phyloP scores from a whole-genome alignment of 1,140 invertebrate genomes.

The Frieseomelitta varia region DNA sequence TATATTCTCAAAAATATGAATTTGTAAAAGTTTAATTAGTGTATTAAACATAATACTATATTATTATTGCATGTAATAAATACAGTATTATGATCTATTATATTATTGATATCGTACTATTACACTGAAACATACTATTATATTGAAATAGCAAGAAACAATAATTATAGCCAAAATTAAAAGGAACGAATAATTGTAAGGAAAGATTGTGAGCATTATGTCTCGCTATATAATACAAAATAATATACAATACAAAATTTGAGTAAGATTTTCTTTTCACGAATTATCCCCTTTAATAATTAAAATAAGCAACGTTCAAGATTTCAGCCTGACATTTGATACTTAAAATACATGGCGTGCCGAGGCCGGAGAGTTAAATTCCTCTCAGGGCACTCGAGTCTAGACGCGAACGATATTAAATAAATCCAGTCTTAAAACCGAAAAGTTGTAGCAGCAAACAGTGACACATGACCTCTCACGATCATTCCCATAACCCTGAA shows the following conservation, averaged over 20 bases:
- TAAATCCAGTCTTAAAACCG: conserved; percentile 38
- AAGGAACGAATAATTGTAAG: too few species aligned
- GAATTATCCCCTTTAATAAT: not conserved
- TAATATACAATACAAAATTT: not conserved
- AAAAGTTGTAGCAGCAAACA: conserved; percentile 32
- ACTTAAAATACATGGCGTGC: not conserved
- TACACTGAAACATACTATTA: too few species aligned
- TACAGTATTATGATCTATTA: too few species aligned
- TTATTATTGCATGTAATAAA: too few species aligned
- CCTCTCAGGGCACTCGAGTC: not conserved
- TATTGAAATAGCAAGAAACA: too few species aligned
- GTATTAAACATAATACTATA: too few species aligned
- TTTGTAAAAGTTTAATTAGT: too few species aligned
- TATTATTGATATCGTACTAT: too few species aligned
- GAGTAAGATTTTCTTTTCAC: not conserved
- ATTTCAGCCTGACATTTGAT: not conserved
- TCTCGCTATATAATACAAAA: too few species aligned
- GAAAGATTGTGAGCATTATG: too few species aligned
- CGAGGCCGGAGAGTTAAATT: not conserved
- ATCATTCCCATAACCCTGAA: conserved; percentile 72
- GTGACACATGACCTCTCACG: conserved; percentile 53
- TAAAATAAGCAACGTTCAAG: not conserved
- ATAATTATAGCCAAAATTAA: too few species aligned
- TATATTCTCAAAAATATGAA: too few species aligned
- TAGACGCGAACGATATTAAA: not conserved